Base-by-base conservation (phyloP, 1,140 invertebrate species). In the Acromyrmex echinatior region DNA sequence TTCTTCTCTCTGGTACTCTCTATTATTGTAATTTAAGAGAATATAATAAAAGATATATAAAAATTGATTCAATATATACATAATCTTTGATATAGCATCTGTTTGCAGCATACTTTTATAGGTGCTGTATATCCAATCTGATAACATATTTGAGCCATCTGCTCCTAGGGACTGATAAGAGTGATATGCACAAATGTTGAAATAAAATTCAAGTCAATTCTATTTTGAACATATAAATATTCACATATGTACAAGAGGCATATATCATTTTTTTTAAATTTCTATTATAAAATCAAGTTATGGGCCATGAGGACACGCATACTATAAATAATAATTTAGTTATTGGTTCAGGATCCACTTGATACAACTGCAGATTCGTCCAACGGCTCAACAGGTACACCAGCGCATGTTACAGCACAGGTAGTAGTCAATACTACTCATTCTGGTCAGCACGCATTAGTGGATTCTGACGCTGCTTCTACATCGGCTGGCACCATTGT, bases 361-460 rank as follows among this genome's bases (percentile, higher is more conserved):
- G 95, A 96, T 87, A 93, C 91, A 88, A 92, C 95, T 62, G 95
- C 93, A 90, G 95, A 96, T 90, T 95, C 95, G 51, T 96, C 95
- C 76, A 95, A 95, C 90, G 94, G 95, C 68, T 95, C 95, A 49
- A 94, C 95, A 86, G 93, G 94, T 89, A 93, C 95, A 35, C 86
- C 94, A 66, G 93, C 95, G 51, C 95, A 96, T 91, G 95, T 96
- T 86, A 96, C 95, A 65, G 95, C 95, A 76, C 95, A 96, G 90
- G 95, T 96, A 71, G 95, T 96, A 76, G 95, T 96, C 45, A 95
- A 95, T 82, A 95, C 95, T 45, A 94, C 94, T 10, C 95, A 95
- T 89, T 93, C 95, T 12, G 93, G 93, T 80, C 95, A 95, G 53
- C 95, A 95, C 53, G 88, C 94, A 12, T 91, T 95, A 9, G 94